phyloP scores from a whole-genome alignment of 2,113 vertebrate species.

The Daboia siamensis region DNA sequence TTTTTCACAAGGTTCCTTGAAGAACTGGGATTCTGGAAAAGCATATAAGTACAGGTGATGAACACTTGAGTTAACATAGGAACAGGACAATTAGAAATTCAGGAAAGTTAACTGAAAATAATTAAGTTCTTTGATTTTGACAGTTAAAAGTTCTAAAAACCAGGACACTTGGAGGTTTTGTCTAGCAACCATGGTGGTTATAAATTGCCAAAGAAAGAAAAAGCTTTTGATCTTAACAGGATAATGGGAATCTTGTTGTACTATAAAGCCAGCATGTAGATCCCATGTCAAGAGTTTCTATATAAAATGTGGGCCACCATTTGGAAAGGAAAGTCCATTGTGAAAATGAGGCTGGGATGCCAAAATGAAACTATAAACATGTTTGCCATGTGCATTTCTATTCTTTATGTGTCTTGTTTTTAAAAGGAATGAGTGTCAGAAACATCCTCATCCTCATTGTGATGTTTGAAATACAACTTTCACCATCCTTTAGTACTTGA shows the following conservation, averaged over 20 bases:
- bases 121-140: background rate
- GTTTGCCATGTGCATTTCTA: background rate
- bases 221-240: background rate
- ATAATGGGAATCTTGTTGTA: background rate
- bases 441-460: background rate
- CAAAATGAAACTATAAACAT: background rate
- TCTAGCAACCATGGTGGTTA: background rate
- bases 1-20: background rate
- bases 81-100: background rate
- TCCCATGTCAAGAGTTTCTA: background rate
- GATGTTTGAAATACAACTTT: background rate
- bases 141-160: background rate
- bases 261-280: background rate
- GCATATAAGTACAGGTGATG: background rate
- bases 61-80: background rate
- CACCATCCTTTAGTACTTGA: background rate
- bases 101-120: background rate
- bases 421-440: background rate
- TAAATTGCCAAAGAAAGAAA: background rate
- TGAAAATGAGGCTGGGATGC: background rate
- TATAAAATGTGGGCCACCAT: background rate
- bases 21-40: background rate
- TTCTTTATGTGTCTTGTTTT: background rate
- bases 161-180: background rate
- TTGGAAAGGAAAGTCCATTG: background rate